Evolutionary conservation across 2,797 vertebrate species (phyloP), one percentile per base, ranked within the genome.

Genomic region (Notolepis coatsorum): DNA sequence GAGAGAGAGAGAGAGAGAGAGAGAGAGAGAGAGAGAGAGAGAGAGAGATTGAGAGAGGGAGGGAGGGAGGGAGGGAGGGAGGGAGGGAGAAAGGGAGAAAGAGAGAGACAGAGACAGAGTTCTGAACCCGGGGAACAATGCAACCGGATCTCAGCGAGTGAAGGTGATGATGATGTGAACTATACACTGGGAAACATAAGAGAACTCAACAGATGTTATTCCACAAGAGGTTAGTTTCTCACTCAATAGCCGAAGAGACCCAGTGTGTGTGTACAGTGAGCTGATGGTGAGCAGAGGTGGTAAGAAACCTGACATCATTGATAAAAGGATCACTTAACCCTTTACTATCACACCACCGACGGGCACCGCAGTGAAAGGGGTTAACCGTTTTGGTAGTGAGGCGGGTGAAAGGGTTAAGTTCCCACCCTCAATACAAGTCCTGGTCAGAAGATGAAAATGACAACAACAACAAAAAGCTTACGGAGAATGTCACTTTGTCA

Each of bases 301-400:
- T 1, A 52, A 48, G 33, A 48, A 39, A 37, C 45, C 9, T 8
- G 23, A 47, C 63, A 68, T 79, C 10, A 55, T 51, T 68, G 71
- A 83, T 75, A 72, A 41, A n/a, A 3, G 71, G 68, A 67, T 80
- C 77, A 70, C 23, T n/a, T n/a, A n/a, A n/a, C n/a, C n/a, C n/a
- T n/a, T n/a, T n/a, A n/a, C n/a, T n/a, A n/a, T n/a, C n/a, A n/a
- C n/a, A n/a, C n/a, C n/a, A n/a, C n/a, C n/a, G n/a, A n/a, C n/a
- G n/a, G n/a, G n/a, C n/a, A n/a, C n/a, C n/a, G n/a, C n/a, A n/a
- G n/a, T n/a, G n/a, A n/a, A n/a, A n/a, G n/a, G n/a, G n/a, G n/a
- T n/a, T n/a, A n/a, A n/a, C n/a, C n/a, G n/a, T n/a, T n/a, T n/a
- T n/a, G n/a, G n/a, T n/a, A n/a, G n/a, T n/a, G n/a, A n/a, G n/a